Evolutionary conservation across 2,797 vertebrate genomes (phyloP).

Genomic region (Caiman crocodilus): DNA sequence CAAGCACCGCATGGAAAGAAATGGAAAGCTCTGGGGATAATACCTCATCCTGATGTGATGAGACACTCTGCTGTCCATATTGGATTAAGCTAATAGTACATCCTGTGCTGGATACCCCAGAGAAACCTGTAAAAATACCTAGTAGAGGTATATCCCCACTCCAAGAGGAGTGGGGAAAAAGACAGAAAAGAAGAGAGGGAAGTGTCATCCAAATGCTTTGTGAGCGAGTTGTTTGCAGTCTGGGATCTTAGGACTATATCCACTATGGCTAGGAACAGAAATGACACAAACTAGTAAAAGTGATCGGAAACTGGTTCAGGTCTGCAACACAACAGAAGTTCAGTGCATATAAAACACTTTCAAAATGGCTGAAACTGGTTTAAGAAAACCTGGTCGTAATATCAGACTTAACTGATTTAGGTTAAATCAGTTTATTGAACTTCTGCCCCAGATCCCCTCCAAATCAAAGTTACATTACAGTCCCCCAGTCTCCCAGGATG

Average conservation of each 20-base stretch:
- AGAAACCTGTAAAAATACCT: neutral
- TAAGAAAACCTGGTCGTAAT: neutral
- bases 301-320: too few relatives aligned
- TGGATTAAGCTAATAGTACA: neutral
- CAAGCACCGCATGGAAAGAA: neutral
- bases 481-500: too few relatives aligned
- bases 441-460: too few relatives aligned
- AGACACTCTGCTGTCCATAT: neutral
- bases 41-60: neutral
- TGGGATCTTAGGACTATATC: too few relatives aligned
- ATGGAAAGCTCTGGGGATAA: conserved; percentile 27
- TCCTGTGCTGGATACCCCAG: neutral
- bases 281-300: neutral
- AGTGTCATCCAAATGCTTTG: neutral
- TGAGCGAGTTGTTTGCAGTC: neutral
- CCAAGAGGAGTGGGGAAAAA: neutral
- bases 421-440: too few relatives aligned
- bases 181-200: neutral
- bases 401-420: too few relatives aligned
- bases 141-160: too few relatives aligned
- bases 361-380: neutral
- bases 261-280: neutral
- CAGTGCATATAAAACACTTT: too few relatives aligned
- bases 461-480: too few relatives aligned
- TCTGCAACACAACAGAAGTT: too few relatives aligned